A percentile compares a stretch with the other conserved stretches of the same genome.
Conservation (phyloP, 2,113 vertebrate species). For the Propithecus coquereli region DNA sequence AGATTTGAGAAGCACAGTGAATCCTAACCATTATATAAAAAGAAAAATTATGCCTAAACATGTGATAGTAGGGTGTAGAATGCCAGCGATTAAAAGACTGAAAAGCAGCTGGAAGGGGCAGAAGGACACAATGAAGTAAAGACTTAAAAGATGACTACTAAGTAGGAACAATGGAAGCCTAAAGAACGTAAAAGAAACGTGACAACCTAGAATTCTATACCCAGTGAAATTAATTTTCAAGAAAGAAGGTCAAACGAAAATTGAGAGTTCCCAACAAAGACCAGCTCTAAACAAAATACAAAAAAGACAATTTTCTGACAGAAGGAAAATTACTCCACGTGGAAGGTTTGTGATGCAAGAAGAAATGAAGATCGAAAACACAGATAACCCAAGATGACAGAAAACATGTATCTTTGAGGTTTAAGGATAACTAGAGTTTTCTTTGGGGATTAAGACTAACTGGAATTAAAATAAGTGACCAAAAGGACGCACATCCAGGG, state of each 20-base stretch:
- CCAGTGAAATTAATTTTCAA: background rate
- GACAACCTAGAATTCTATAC: background rate
- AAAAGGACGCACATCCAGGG: background rate
- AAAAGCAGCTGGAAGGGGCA: no score
- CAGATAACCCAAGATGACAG: background rate
- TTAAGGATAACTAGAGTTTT: background rate
- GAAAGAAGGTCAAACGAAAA: background rate
- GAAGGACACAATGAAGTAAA: no score
- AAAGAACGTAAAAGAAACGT: accelerated
- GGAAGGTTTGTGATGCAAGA: background rate
- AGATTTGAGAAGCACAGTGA: background rate
- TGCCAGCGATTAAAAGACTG: accelerated
- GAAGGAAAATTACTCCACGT: background rate
- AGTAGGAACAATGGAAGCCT: background rate
- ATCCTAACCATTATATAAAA: background rate
- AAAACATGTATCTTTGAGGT: background rate
- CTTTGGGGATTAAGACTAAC: background rate
- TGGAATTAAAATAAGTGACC: background rate
- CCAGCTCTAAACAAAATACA: background rate
- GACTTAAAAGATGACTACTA: no score
- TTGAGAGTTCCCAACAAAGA: background rate
- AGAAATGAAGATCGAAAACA: background rate
- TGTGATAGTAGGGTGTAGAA: background rate
- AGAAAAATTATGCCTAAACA: background rate
- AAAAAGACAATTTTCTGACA: background rate